phyloP scores from a whole-genome alignment of 1,140 invertebrate species.

The Steinernema feltiae region DNA sequence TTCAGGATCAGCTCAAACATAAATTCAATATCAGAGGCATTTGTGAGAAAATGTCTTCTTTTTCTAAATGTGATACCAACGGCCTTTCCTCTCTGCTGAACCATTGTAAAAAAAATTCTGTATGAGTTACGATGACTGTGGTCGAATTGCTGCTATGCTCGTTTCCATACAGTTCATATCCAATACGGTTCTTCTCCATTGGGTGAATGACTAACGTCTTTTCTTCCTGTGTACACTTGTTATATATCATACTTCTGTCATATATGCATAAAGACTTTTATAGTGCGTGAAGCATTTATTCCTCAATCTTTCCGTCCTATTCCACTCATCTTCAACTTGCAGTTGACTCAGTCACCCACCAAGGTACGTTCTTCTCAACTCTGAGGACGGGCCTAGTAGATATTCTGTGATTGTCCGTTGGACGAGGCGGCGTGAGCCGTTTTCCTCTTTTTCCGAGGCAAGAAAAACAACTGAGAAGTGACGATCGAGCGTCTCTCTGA shows the following conservation, averaged over 20 bases:
- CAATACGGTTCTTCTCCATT: constrained; percentile 6
- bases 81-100: neutral
- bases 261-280: constrained; percentile 7
- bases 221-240: neutral
- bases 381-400: neutral
- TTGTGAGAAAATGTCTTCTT: neutral
- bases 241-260: neutral
- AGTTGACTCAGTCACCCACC: neutral
- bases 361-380: neutral
- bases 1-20: neutral
- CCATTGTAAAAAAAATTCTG: neutral
- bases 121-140: neutral
- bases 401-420: neutral
- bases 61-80: neutral
- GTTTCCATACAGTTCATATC: neutral
- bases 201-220: neutral
- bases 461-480: neutral
- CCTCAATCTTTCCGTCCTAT: neutral
- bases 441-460: neutral
- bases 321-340: neutral
- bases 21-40: neutral
- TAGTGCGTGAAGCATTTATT: neutral
- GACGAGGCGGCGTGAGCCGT: neutral
- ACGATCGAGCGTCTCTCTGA: neutral
- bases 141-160: neutral